Conservation (phyloP, 2,113 vertebrate genomes). For the Eubucco bourcierii region DNA sequence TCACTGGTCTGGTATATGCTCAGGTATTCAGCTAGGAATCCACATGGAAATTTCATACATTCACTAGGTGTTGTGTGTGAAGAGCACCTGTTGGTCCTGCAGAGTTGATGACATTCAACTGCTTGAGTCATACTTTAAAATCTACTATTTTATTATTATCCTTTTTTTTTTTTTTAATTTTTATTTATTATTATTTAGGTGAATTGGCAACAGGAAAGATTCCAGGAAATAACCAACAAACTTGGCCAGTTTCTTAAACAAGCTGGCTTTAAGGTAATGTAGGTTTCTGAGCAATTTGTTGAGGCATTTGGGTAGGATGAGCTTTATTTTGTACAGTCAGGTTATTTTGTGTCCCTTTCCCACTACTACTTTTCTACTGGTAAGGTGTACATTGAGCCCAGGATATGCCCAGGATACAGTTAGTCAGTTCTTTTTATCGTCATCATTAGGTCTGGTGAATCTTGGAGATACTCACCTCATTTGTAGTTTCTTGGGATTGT, state of each 20-base stretch:
- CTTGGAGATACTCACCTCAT: neutral
- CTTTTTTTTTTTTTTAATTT: neutral
- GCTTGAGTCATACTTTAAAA: neutral
- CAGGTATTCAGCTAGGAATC: neutral
- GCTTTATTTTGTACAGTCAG: neutral
- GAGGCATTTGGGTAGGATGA: neutral
- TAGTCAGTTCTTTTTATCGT: neutral
- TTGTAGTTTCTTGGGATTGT: neutral
- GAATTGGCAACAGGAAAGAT: conserved; percentile 94
- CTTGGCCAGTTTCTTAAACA: conserved; percentile 96
- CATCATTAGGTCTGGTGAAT: neutral
- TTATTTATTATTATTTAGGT: conserved; percentile 80
- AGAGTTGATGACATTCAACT: neutral
- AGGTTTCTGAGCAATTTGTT: conserved; percentile 3
- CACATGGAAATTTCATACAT: neutral
- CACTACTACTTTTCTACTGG: neutral
- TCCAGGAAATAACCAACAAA: conserved; percentile 90
- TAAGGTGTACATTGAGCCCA: neutral
- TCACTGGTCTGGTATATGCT: neutral
- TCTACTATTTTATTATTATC: neutral
- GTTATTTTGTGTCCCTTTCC: neutral
- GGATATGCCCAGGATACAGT: neutral
- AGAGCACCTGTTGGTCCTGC: neutral
- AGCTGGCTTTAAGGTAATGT: conserved; percentile 95
- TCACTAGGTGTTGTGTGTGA: neutral